Evolutionary conservation across 1,140 invertebrate species (phyloP), one percentile per base, ranked within the genome.

Genomic region (Drosophila aff.): DNA sequence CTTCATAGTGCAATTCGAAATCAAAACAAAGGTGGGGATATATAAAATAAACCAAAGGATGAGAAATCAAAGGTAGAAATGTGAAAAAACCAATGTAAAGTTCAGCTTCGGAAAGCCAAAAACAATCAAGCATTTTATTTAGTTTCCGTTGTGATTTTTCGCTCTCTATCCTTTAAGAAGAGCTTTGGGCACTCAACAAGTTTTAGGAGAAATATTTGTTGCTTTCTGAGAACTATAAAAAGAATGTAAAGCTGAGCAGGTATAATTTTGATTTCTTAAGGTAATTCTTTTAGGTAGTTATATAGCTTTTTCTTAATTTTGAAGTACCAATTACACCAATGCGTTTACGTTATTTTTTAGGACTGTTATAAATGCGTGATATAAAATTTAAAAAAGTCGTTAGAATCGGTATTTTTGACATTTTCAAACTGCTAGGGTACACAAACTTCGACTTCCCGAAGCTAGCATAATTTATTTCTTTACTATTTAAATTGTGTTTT

Each of bases 41-140:
- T 11, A 62, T 11, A 65, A 26, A 62, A 33, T 16, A 40, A 44
- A 44, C 40, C 23, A 36, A 43, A 33, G 38, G 40, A 38, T 61
- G 57, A 43, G 55, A 62, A 65, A 41, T 28, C 57, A 43, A 64
- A 64, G 61, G 53, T 41, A n/a, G 31, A 31, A 44, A 26, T 36
- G 31, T 23, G n/a, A n/a, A 65, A 44, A 62, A 31, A 26, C 31
- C 63, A 8, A 18, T 26, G 57, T 26, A 63, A 38, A 44, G 40
- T 63, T 23, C 28, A 44, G 18, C 33, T 18, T 6, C 57, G 53
- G 36, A 40, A 55, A 26, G 15, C 36, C 36, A 55, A 55, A 55
- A 55, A 36, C 31, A 44, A 62, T 41, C 40, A 33, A 43, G n/a
- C 18, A 21, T 62, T 65, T 61, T 60, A 41, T 61, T 40, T 18